A percentile compares a stretch with the other conserved stretches of the same genome.
Evolutionary conservation across 35 echinoderm and acorn worm genomes (phyloP).

Genomic region (Heliocidaris erythrogramma): DNA sequence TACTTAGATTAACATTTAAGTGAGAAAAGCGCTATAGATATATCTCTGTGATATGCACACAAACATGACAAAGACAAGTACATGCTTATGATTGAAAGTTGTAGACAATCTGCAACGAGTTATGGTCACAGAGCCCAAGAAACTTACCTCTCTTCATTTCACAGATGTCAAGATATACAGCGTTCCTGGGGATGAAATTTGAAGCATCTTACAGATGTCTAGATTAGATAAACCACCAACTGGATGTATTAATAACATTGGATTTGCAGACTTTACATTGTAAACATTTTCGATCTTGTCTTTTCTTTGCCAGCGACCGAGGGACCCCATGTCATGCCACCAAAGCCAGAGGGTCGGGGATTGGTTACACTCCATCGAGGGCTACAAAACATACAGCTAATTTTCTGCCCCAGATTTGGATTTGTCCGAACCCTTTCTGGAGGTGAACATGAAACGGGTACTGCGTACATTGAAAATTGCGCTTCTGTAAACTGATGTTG

Average conservation of each 20-base stretch:
- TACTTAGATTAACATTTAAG: no score
- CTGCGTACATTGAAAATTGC: background rate
- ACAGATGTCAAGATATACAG: background rate
- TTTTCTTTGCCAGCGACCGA: background rate
- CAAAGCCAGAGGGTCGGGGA: background rate
- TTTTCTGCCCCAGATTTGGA: background rate
- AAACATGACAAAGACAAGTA: background rate
- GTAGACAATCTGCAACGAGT: background rate
- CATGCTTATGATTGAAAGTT: background rate
- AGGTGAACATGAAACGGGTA: background rate
- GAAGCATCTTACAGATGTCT: background rate
- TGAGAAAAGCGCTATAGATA: background rate
- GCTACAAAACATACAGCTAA: background rate
- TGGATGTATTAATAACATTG: background rate
- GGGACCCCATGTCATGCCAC: background rate
- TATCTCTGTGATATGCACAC: background rate
- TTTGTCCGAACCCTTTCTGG: background rate
- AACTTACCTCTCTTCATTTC: background rate
- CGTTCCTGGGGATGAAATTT: background rate
- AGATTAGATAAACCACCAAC: background rate
- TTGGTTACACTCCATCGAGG: background rate
- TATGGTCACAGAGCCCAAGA: background rate
- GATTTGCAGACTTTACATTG: no score
- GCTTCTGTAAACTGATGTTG: background rate
- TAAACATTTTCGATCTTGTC: background rate